Evolutionary conservation across 1,140 invertebrate genomes (phyloP).

Genomic region (Orchestia grillus): DNA sequence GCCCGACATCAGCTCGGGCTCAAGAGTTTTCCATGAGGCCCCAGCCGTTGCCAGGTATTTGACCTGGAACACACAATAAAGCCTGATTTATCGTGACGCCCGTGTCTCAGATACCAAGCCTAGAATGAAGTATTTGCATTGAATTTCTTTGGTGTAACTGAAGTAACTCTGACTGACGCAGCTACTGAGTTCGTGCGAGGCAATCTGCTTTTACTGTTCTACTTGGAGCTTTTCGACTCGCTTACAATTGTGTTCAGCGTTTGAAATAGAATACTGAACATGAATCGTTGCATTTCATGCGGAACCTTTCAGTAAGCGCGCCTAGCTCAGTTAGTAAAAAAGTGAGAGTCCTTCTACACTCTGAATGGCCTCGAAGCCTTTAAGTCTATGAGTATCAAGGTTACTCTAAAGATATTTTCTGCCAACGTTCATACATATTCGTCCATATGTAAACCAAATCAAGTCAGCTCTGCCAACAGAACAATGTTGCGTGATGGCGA

Average conservation of each 20-base stretch:
- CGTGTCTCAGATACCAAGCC: not conserved
- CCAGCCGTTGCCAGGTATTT: not conserved
- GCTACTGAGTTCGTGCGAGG: not conserved
- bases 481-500: not conserved
- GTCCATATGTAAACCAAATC: not conserved
- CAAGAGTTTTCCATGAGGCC: not conserved
- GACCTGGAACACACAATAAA: not conserved
- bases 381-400: not conserved
- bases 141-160: not conserved
- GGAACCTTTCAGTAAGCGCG: not conserved
- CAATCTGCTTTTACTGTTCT: not conserved
- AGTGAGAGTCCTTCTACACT: too few relatives aligned
- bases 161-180: not conserved
- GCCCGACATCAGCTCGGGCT: not conserved
- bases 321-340: not conserved
- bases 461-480: not conserved
- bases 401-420: not conserved
- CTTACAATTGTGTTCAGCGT: not conserved
- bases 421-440: not conserved
- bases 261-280: not conserved
- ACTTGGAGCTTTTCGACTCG: not conserved
- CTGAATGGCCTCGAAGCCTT: too few relatives aligned
- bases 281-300: not conserved
- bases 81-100: not conserved
- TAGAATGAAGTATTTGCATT: not conserved